Evolutionary conservation across 1,140 invertebrate species (phyloP), one percentile per base, ranked within the genome.

Genomic region (Drosophila sulfurigaster): DNA sequence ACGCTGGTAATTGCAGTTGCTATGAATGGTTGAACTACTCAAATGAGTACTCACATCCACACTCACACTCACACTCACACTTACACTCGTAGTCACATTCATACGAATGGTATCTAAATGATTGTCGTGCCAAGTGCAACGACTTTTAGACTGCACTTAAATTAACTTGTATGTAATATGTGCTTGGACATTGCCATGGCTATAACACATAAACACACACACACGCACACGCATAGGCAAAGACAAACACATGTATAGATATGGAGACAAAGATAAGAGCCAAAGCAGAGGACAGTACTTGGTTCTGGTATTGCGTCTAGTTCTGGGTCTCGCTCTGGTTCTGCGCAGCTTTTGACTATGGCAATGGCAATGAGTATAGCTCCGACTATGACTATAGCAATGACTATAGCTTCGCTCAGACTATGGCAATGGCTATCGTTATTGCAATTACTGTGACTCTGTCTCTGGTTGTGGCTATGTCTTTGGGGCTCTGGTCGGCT

Each of bases 231-330:
- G 51, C 51, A 58, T 38, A 35, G 15, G 32, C 5, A 78, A 64
- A 67, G 59, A 25, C 51, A 76, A 72, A 82, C 79, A 78, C 60
- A 73, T 63, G 74, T 65, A 65, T 60, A 87, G 83, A 87, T 87
- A 88, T 70, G 68, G 73, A 87, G 80, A 87, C 83, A 82, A 62
- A 87, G 82, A 87, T 88, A 87, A 87, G 68, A 70, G 45, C 30
- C 16, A 28, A 57, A 13, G 25, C 8, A 48, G 15, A 32, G 68
- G 56, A 74, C 57, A 43, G 60, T 28, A 15, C 45, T 49, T 41
- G 51, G 60, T 32, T 57, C 70, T 79, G 60, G 62, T 43, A 13
- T n/a, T 43, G 41, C 11, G 64, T 65, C 80, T 70, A 46, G 32
- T 13, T 45, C 57, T 28, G 41, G 13, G 38, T 48, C 28, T 63